Base-by-base conservation (phyloP, 2,797 vertebrate genomes). In the Selene dorsalis region DNA sequence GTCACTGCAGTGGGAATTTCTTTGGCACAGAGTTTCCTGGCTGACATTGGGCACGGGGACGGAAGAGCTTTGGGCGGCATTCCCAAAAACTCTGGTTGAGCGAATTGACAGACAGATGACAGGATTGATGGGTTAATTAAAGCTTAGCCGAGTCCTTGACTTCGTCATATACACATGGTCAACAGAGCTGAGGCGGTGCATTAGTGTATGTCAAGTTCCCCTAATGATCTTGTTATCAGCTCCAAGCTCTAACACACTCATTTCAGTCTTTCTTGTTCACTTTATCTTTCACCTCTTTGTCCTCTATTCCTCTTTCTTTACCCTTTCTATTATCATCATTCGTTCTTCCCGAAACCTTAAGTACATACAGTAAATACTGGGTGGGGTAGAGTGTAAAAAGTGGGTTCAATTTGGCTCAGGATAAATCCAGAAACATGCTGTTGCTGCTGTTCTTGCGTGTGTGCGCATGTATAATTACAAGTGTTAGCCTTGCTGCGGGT, bases 11-110 rank as follows among this genome's bases (percentile, higher is more conserved):
- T 48, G 76, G 85, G 77, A 91, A 91, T 88, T 85, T 90, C 82
- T 82, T 78, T 93, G 91, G 91, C 90, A 79, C 28, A 1, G 48
- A 65, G 26, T 52, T 47, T 58, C n/a, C 83, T 72, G 83, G 87
- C 82, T 83, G 88, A 88, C 87, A 86, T 72, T 88, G 77, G 52
- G 84, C 81, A 83, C 64, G 58, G 68, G 82, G 75, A 82, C 28
- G 32, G 72, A 83, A 58, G 69, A 59, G 41, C 0, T 3, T 28
- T 77, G 89, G 90, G 87, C 77, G 2, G 43, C 69, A 47, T 68
- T 92, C 84, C 89, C 75, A 84, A 76, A 82, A 82, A 66, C 69
- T 26, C 64, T 66, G 81, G 73, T 65, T 85, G 61, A 73, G 80
- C 39, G 38, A 56, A 69, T 32, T 60, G 69, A 60, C 55, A 14